phyloP scores from a whole-genome alignment of 2,888 invertebrate species.

The Bombylius discolor region DNA sequence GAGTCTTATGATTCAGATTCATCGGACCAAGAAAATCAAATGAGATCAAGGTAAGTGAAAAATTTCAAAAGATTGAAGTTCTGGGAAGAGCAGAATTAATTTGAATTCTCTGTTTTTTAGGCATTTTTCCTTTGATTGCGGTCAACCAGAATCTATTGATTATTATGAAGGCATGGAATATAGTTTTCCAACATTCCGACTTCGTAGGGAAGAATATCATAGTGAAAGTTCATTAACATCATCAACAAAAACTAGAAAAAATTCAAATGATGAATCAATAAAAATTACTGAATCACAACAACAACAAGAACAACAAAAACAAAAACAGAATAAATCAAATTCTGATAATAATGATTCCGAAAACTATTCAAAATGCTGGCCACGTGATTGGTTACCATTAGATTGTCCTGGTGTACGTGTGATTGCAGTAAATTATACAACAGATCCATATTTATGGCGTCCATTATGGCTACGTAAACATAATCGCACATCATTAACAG shows the following conservation, averaged over 20 bases:
- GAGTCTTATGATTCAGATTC: background rate
- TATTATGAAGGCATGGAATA: conserved; percentile 31
- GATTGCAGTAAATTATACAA: conserved; percentile 69
- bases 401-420: conserved; percentile 67
- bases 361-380: conserved; percentile 63
- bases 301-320: background rate
- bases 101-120: conserved; percentile 1
- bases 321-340: background rate
- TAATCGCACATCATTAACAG: conserved; percentile 50
- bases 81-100: background rate
- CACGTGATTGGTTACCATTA: conserved; percentile 68
- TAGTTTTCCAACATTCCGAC: conserved; percentile 32
- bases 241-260: background rate
- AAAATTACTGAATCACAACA: conserved; percentile 2
- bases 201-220: conserved; percentile 28
- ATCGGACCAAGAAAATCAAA: conserved; percentile 4
- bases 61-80: background rate
- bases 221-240: background rate
- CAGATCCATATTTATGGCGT: conserved; percentile 63
- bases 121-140: conserved; percentile 25
- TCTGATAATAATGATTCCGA: conserved; percentile 8
- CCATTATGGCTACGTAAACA: conserved; percentile 58
- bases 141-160: conserved; percentile 23
- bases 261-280: conserved; percentile 2
- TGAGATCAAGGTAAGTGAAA: conserved; percentile 6